Evolutionary conservation across 2,888 invertebrate genomes (phyloP).

Genomic region (Pardosa pseudoannulata): DNA sequence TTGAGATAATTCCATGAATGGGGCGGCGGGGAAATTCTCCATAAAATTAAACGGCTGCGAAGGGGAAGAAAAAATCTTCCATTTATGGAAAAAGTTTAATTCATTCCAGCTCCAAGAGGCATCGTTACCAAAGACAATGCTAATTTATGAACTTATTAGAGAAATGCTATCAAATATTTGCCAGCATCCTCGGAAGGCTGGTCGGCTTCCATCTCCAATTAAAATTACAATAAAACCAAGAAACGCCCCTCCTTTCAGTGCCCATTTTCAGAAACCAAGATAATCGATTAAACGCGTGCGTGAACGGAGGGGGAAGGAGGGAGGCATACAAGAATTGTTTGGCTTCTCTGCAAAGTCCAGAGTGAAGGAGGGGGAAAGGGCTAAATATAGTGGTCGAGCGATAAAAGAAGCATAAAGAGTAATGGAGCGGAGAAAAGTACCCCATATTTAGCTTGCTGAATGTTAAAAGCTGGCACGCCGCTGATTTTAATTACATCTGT

Average conservation of each 20-base stretch:
- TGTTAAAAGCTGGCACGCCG: neutral
- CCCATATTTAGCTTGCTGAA: neutral
- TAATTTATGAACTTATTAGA: no score
- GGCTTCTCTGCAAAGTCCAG: neutral
- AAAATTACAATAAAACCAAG: neutral
- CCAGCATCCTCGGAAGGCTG: no score
- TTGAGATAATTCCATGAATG: no score
- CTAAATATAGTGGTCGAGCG: neutral
- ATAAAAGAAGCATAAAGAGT: neutral
- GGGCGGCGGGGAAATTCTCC: no score
- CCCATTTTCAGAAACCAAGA: neutral
- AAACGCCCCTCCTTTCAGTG: neutral
- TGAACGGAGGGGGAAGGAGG: neutral
- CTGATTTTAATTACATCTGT: slow-evolving; percentile 50
- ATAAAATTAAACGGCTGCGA: no score
- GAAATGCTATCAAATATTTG: no score
- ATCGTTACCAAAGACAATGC: no score
- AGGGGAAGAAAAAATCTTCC: no score
- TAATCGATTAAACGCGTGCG: neutral
- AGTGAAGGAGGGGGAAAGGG: neutral
- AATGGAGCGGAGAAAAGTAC: neutral
- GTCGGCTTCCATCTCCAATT: no score
- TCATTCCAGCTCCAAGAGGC: no score
- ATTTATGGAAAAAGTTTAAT: no score
- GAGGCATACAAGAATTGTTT: neutral